These are phyloP conservation scores for Molanna angustata DNA, from an alignment of 2,888 invertebrate genomes.

Conservation along the genomic window DNA sequence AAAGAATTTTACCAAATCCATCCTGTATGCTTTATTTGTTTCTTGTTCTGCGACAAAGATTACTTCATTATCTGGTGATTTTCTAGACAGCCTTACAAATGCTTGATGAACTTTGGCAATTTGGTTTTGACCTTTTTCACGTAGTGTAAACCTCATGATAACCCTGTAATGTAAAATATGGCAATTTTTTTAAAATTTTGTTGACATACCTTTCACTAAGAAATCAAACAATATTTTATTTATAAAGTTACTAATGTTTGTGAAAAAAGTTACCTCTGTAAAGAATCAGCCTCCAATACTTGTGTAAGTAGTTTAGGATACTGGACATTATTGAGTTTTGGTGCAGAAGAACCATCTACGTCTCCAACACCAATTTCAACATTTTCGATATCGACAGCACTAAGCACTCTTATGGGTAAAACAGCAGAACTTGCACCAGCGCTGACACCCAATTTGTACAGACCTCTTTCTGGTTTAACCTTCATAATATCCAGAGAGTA, in stretches of 20 bases:
- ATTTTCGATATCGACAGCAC: slow-evolving; percentile 71
- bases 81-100: slow-evolving; percentile 75
- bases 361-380: slow-evolving; percentile 88
- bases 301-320: slow-evolving; percentile 70
- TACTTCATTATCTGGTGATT: slow-evolving; percentile 72
- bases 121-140: slow-evolving; percentile 65
- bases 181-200: neutral
- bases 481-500: slow-evolving; percentile 76
- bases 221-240: neutral
- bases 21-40: slow-evolving; percentile 72
- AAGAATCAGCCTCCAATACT: slow-evolving; percentile 78
- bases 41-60: slow-evolving; percentile 93
- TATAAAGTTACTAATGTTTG: neutral
- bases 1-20: slow-evolving; percentile 77
- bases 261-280: slow-evolving; percentile 63
- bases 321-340: slow-evolving; percentile 69
- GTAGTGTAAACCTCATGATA: slow-evolving; percentile 74
- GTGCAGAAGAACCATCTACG: slow-evolving; percentile 82
- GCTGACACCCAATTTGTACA: slow-evolving; percentile 78
- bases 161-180: slow-evolving; percentile 48
- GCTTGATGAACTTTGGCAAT: slow-evolving; percentile 80
- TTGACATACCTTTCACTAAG: neutral
- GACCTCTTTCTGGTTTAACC: slow-evolving; percentile 76
- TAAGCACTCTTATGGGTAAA: slow-evolving; percentile 67
- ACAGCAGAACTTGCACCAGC: slow-evolving; percentile 63